Evolutionary conservation across 2,888 invertebrate species (phyloP).

Genomic region (Pasiphila rectangulata): DNA sequence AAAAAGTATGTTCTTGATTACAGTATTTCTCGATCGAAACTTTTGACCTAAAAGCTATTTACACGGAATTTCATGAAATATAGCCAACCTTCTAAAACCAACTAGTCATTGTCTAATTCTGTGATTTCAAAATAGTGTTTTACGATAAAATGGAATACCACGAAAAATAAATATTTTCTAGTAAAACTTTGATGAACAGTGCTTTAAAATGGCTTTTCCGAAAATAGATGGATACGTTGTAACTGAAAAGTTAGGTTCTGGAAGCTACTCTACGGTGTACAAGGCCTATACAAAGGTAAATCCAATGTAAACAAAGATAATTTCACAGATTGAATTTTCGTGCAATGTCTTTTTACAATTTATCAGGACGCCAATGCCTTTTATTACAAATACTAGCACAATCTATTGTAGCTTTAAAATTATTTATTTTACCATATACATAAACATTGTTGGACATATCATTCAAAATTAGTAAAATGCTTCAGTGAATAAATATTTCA

Average conservation of each 20-base stretch:
- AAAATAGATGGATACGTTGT: conserved; percentile 85
- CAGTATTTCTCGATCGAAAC: background rate
- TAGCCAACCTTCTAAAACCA: background rate
- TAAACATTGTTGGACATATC: too few relatives aligned
- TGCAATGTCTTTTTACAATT: background rate
- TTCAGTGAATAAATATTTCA: too few relatives aligned
- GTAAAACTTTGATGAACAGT: background rate
- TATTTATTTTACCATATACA: too few relatives aligned
- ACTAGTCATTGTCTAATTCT: background rate
- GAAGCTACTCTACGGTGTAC: conserved; percentile 92
- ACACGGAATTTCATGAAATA: background rate
- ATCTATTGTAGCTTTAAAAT: too few relatives aligned
- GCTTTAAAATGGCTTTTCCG: conserved; percentile 72
- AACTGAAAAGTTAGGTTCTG: conserved; percentile 88
- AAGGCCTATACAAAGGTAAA: conserved; percentile 86
- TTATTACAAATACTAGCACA: too few relatives aligned
- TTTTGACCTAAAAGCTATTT: background rate
- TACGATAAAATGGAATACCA: background rate
- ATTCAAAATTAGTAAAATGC: too few relatives aligned
- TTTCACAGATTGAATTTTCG: conserved; percentile 1
- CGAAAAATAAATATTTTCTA: background rate
- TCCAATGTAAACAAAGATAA: conserved; percentile 23
- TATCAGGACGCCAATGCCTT: too few relatives aligned
- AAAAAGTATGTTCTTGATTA: background rate
- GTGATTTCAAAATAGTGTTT: background rate